Conservation (phyloP, 2,113 vertebrate species). For the Hymenochirus boettgeri region DNA sequence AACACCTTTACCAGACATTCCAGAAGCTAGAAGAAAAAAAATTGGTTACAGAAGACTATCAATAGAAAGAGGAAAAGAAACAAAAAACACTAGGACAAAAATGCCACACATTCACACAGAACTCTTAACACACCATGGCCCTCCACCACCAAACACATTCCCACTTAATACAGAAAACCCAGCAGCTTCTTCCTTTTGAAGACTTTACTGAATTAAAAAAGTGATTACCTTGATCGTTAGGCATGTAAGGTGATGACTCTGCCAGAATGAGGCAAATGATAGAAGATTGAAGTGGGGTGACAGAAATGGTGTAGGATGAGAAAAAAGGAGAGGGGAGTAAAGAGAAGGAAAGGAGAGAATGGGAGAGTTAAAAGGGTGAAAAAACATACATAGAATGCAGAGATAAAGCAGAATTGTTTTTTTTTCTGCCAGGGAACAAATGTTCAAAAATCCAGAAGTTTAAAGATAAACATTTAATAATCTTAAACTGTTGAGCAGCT, state of each 20-base stretch:
- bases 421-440: too few relatives aligned
- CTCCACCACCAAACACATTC: background rate
- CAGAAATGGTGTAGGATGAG: background rate
- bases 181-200: background rate
- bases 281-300: background rate
- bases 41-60: background rate
- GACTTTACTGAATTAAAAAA: background rate
- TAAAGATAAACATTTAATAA: too few relatives aligned
- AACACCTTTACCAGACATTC: slow-evolving; percentile 73
- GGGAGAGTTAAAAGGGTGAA: background rate
- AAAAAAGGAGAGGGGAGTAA: background rate
- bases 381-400: background rate
- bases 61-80: background rate
- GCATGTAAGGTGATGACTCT: slow-evolving; percentile 99
- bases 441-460: too few relatives aligned
- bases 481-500: too few relatives aligned
- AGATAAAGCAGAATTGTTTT: slow-evolving; percentile 13
- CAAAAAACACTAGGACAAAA: background rate
- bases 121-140: background rate
- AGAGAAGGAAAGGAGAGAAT: background rate
- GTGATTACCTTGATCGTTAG: slow-evolving; percentile 98
- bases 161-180: background rate
- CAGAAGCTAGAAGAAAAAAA: slow-evolving; percentile 67
- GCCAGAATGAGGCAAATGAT: slow-evolving; percentile 77
- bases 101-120: background rate